phyloP scores from a whole-genome alignment of 2,797 vertebrate genomes.

The Poecilia picta region DNA sequence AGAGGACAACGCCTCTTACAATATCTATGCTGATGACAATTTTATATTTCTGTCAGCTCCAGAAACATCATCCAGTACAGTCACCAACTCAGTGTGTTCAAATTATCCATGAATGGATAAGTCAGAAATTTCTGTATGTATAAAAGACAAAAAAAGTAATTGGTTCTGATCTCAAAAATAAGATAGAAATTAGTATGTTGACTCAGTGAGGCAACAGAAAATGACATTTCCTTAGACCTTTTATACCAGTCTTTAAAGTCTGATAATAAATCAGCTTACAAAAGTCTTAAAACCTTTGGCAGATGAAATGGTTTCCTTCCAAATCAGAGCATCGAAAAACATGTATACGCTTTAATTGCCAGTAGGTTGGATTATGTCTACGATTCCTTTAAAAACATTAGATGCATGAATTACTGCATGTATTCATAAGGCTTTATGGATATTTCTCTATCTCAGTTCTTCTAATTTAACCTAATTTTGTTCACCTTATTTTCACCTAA shows the following conservation, averaged over 20 bases:
- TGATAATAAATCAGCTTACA: not conserved
- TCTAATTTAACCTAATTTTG: too few species aligned
- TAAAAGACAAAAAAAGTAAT: not conserved
- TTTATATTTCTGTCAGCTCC: not conserved
- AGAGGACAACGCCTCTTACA: not conserved
- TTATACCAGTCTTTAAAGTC: not conserved
- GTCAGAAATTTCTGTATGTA: not conserved
- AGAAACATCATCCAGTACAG: not conserved
- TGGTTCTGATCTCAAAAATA: not conserved
- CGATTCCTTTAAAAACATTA: not conserved
- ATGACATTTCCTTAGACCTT: not conserved
- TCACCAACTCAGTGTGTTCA: not conserved
- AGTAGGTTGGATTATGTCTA: not conserved
- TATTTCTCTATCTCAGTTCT: too few species aligned
- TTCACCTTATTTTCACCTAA: not conserved
- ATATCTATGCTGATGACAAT: not conserved
- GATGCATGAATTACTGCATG: not conserved
- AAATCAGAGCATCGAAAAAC: not conserved
- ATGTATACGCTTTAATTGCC: not conserved
- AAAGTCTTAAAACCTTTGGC: not conserved
- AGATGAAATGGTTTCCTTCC: not conserved
- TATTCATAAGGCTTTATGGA: too few species aligned
- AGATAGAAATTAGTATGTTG: not conserved
- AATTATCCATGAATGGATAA: not conserved
- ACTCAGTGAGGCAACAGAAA: not conserved